Evolutionary conservation across 2,113 vertebrate genomes (phyloP).

Genomic region (Sciurus niger): DNA sequence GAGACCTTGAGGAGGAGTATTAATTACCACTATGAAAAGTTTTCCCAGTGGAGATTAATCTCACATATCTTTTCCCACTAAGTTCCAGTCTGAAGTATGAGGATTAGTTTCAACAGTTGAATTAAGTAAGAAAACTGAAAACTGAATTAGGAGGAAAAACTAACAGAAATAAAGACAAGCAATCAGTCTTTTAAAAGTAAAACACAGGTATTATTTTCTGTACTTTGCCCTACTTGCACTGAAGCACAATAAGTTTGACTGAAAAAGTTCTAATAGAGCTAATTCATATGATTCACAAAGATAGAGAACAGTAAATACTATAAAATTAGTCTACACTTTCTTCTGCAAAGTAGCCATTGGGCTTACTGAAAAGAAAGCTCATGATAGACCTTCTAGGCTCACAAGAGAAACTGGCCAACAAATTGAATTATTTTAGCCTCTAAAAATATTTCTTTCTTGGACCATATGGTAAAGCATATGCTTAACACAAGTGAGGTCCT

Average conservation of each 20-base stretch:
- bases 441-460: neutral
- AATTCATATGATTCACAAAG: constrained; percentile 17
- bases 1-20: constrained; percentile 55
- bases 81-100: constrained; percentile 27
- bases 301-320: neutral
- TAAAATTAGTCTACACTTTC: neutral
- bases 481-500: neutral
- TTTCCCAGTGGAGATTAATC: constrained; percentile 58
- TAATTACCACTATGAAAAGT: constrained; percentile 45
- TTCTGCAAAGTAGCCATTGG: neutral
- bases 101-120: constrained; percentile 45
- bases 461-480: neutral
- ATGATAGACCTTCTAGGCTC: neutral
- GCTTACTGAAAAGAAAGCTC: constrained; percentile 21
- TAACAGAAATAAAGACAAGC: neutral
- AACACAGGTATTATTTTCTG: neutral
- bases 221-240: neutral
- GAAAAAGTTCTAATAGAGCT: neutral
- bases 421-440: constrained; percentile 23
- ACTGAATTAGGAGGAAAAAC: neutral
- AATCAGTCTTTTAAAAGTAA: constrained; percentile 51
- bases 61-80: constrained; percentile 16
- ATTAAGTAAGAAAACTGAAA: constrained; percentile 61
- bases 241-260: neutral
- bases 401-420: constrained; percentile 1